These are phyloP conservation scores for Girardinichthys multiradiatus DNA, from an alignment of 2,113 vertebrate species.

Conservation along the genomic window DNA sequence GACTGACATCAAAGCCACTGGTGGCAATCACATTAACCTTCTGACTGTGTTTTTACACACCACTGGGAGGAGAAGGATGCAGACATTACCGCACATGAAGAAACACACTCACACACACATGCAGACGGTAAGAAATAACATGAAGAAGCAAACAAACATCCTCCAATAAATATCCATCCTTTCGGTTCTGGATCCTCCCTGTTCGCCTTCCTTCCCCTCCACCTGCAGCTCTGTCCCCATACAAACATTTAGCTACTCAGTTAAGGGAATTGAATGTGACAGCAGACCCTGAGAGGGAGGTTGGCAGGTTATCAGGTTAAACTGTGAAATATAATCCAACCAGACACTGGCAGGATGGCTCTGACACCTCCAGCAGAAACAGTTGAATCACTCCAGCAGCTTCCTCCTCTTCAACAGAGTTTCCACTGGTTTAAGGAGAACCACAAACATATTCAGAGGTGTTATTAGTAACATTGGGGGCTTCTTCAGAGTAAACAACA, in stretches of 20 bases:
- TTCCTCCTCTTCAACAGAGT: conserved; percentile 16
- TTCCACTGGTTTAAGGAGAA: neutral
- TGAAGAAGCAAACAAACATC: conserved; percentile 2
- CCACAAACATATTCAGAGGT: neutral
- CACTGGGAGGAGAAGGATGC: conserved; percentile 9
- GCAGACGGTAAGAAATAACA: conserved; percentile 18
- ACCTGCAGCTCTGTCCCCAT: conserved; percentile 28
- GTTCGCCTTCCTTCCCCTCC: neutral
- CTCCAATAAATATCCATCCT: conserved; percentile 21
- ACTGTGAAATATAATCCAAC: conserved; percentile 68
- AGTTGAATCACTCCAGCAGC: conserved; percentile 51
- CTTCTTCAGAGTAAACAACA: conserved; percentile 15
- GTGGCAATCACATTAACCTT: conserved; percentile 46
- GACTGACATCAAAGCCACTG: conserved; percentile 41
- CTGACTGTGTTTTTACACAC: conserved; percentile 40
- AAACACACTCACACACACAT: conserved; percentile 7
- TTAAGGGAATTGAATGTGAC: conserved; percentile 69
- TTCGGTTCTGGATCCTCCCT: conserved; percentile 4
- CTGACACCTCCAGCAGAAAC: conserved; percentile 51
- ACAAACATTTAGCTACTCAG: conserved; percentile 46
- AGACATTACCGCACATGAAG: conserved; percentile 17
- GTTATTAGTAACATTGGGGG: neutral
- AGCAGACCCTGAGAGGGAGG: conserved; percentile 65
- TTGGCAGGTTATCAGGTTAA: conserved; percentile 72
- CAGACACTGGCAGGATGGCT: conserved; percentile 61